phyloP scores from a whole-genome alignment of 30 jellyfish, hydroid and myxozoan genomes.

The Aurelia sp. region DNA sequence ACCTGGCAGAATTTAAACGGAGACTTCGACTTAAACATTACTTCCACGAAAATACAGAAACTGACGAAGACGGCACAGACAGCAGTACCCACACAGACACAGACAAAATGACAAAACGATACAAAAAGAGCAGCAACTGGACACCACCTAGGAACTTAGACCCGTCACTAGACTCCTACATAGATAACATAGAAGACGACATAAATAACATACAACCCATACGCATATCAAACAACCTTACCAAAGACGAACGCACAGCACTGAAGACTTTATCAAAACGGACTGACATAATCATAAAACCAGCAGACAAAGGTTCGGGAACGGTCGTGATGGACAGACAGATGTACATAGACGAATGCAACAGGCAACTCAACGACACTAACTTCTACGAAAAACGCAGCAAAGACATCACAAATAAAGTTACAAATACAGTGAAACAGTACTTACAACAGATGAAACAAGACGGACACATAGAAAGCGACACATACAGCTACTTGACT shows the following conservation, averaged over 20 bases:
- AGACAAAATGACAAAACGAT: no score
- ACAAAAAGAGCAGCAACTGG: not conserved
- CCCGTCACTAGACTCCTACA: not conserved
- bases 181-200: no score
- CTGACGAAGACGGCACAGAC: not conserved
- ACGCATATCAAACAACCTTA: not conserved
- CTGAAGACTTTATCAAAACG: no score
- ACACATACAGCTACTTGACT: not conserved
- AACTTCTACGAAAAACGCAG: slow-evolving; percentile 12
- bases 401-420: slow-evolving; percentile 31
- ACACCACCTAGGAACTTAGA: not conserved
- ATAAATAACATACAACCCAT: not conserved
- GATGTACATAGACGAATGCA: slow-evolving; percentile 10
- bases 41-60: not conserved
- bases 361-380: slow-evolving; percentile 24
- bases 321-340: slow-evolving; percentile 14
- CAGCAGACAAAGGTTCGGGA: no score
- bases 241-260: no score
- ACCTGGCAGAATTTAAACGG: not conserved
- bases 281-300: no score
- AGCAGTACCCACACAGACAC: not conserved
- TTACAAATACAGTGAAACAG: slow-evolving; percentile 6
- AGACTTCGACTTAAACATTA: not conserved
- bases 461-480: slow-evolving; percentile 15
- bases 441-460: slow-evolving; percentile 22